Conservation (phyloP, 1,140 invertebrate species). For the Cotesia vestalis region DNA sequence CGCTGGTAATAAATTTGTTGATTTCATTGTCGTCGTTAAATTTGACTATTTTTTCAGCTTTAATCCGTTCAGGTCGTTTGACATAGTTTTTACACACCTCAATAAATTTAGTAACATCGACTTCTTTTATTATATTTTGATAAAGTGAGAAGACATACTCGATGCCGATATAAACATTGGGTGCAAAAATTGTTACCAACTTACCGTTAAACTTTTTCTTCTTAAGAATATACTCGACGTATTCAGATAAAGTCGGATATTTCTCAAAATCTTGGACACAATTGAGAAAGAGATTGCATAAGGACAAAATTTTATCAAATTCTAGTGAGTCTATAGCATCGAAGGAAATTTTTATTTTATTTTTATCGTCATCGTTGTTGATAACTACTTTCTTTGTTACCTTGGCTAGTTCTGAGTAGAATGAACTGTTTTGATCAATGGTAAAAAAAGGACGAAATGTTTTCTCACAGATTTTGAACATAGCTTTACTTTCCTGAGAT, state of each 20-base stretch:
- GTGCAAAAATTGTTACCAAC: background rate
- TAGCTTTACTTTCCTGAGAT: background rate
- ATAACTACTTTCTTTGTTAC: background rate
- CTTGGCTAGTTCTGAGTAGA: background rate
- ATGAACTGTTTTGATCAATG: background rate
- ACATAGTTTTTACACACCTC: background rate
- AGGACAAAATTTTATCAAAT: background rate
- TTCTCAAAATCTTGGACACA: background rate
- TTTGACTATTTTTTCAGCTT: background rate
- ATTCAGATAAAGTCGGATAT: background rate
- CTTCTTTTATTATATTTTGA: background rate
- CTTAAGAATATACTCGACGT: background rate
- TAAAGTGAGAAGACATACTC: background rate
- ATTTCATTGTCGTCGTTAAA: background rate
- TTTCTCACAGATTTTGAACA: background rate
- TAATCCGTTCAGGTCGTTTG: background rate
- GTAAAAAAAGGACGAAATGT: background rate
- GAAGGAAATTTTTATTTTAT: background rate
- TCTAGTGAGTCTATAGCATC: background rate
- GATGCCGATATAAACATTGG: background rate
- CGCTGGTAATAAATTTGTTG: background rate
- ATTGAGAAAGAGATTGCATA: background rate
- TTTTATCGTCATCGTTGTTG: background rate
- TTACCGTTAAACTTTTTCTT: background rate
- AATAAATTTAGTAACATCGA: conserved; percentile 1